Percentiles rank a stretch among this genome's conserved stretches.
phyloP scores from a whole-genome alignment of 2,888 invertebrate species.

The Trissoscelio sp. region DNA sequence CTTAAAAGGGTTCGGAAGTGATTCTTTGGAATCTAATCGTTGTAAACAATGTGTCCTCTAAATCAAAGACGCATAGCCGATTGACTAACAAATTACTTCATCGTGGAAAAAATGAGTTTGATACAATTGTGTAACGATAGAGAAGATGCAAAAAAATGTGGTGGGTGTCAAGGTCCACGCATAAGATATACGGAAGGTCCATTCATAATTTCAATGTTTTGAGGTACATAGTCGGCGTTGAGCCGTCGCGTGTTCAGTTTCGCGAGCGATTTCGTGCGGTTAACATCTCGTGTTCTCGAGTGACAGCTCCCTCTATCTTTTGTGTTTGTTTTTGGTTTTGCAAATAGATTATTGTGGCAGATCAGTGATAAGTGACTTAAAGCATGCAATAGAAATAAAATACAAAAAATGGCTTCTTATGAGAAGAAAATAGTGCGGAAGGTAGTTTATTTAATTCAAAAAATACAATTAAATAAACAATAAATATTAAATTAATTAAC shows the following conservation, averaged over 20 bases:
- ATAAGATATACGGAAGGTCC: constrained; percentile 66
- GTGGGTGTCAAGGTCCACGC: constrained; percentile 62
- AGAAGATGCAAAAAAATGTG: constrained; percentile 59
- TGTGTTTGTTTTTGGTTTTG: not conserved
- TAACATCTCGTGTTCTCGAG: constrained; percentile 51
- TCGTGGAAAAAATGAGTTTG: constrained; percentile 58
- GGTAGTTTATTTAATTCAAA: no score
- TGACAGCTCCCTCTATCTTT: not conserved
- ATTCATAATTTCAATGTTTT: constrained; percentile 62
- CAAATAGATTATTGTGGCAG: constrained; percentile 1
- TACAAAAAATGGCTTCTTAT: constrained; percentile 44
- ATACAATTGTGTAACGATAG: constrained; percentile 65
- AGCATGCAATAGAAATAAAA: constrained; percentile 52
- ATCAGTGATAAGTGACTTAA: not conserved
- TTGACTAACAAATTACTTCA: constrained; percentile 63
- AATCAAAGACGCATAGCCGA: constrained; percentile 50
- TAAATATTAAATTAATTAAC: no score
- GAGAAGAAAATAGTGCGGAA: constrained; percentile 48
- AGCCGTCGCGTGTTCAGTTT: constrained; percentile 41
- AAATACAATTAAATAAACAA: no score
- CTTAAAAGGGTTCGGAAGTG: constrained; percentile 44
- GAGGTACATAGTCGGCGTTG: constrained; percentile 44
- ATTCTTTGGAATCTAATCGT: constrained; percentile 10
- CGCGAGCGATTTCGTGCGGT: constrained; percentile 44
- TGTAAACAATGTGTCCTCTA: constrained; percentile 62